Percentiles rank a stretch among this genome's conserved stretches.
phyloP scores from a whole-genome alignment of 2,888 invertebrate species.

The Hypomecis punctinalis region DNA sequence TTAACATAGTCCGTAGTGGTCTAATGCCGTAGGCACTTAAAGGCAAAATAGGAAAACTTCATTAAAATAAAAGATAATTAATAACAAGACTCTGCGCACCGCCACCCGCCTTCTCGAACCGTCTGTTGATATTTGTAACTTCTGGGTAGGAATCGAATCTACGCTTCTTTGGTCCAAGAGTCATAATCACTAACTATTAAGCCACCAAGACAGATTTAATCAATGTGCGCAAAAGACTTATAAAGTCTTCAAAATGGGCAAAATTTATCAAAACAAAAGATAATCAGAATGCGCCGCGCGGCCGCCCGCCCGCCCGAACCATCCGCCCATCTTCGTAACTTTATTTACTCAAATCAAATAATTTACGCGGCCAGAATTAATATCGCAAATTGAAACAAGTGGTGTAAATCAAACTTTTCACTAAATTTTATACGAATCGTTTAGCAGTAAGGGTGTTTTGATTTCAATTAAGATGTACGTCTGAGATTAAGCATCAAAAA shows the following conservation, averaged over 20 bases:
- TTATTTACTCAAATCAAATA: constrained; percentile 21
- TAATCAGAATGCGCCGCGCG: constrained; percentile 9
- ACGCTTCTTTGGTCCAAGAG: too few species aligned
- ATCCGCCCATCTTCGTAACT: constrained; percentile 4
- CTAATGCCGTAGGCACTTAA: too few species aligned
- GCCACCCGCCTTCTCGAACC: too few species aligned
- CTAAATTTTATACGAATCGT: neutral
- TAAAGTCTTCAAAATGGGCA: neutral
- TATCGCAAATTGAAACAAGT: constrained; percentile 24
- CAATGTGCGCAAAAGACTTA: neutral
- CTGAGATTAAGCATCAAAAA: too few species aligned
- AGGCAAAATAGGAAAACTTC: too few species aligned
- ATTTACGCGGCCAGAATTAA: constrained; percentile 19
- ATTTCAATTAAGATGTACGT: neutral
- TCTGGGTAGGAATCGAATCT: too few species aligned
- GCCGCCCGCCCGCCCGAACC: constrained; percentile 1
- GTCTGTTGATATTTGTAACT: too few species aligned
- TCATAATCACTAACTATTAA: neutral
- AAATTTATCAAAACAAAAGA: neutral
- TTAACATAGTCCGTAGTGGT: too few species aligned
- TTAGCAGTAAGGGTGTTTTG: constrained; percentile 6
- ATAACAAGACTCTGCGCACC: too few species aligned
- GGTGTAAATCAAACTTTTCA: constrained; percentile 23
- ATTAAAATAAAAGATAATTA: too few species aligned
- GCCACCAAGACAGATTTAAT: too few species aligned